Percentiles rank a stretch among this genome's conserved stretches.
These are phyloP conservation scores for Astur gentilis DNA, from an alignment of 2,113 vertebrate species.

Conservation along the genomic window DNA sequence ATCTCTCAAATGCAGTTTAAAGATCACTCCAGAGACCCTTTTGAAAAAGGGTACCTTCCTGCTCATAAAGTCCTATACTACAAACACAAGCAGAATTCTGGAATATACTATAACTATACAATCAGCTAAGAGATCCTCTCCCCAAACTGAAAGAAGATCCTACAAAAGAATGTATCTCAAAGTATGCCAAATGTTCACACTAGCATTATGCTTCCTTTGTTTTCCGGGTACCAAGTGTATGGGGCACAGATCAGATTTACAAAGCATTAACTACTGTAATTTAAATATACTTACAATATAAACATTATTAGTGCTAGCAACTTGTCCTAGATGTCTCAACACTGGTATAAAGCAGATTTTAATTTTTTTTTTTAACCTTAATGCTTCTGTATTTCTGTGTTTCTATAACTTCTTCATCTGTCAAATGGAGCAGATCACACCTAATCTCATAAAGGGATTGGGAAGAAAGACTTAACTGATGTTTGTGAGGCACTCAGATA, in stretches of 20 bases:
- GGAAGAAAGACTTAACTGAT: conserved; percentile 45
- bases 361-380: neutral
- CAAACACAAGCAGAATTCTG: neutral
- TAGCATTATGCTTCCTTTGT: neutral
- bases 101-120: neutral
- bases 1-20: neutral
- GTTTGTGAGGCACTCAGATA: conserved; percentile 36
- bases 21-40: neutral
- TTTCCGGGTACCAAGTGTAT: neutral
- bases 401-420: conserved; percentile 19
- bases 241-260: neutral
- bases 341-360: neutral
- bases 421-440: conserved; percentile 13
- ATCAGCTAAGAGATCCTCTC: neutral
- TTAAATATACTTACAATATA: neutral
- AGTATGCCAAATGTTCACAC: neutral
- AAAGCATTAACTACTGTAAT: neutral
- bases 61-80: neutral
- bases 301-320: neutral
- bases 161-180: neutral
- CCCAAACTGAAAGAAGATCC: neutral
- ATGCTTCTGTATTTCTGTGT: neutral
- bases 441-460: neutral
- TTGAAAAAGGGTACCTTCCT: neutral
- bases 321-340: neutral